These are phyloP conservation scores for Stegodyphus mimosarum DNA, from an alignment of 1,140 invertebrate genomes.

Conservation along the genomic window DNA sequence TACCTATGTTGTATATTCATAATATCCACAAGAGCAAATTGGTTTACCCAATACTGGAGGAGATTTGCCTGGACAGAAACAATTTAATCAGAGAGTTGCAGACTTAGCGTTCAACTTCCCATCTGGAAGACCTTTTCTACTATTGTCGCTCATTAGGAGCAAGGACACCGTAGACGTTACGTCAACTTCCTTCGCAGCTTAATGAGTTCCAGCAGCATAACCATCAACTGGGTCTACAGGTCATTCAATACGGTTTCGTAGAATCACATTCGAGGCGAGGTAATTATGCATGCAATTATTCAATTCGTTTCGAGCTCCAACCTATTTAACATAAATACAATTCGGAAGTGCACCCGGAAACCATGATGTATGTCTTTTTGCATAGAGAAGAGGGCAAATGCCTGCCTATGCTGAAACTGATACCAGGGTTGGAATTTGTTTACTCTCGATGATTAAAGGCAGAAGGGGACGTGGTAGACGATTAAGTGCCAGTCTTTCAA, in stretches of 20 bases:
- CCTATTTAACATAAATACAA: slow-evolving; percentile 55
- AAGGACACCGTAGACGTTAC: slow-evolving; percentile 24
- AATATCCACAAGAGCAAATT: too few species aligned
- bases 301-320: slow-evolving; percentile 33
- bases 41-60: too few species aligned
- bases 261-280: slow-evolving; percentile 2
- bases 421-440: slow-evolving; percentile 8
- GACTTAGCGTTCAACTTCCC: slow-evolving; percentile 15
- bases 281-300: slow-evolving; percentile 56
- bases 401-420: background rate
- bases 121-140: slow-evolving; percentile 16
- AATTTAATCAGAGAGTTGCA: slow-evolving; percentile 11
- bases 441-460: slow-evolving; percentile 4
- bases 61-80: too few species aligned
- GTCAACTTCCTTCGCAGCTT: slow-evolving; percentile 47
- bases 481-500: background rate
- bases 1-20: too few species aligned
- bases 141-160: slow-evolving; percentile 40
- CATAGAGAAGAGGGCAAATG: slow-evolving; percentile 5
- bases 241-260: slow-evolving; percentile 37
- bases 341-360: slow-evolving; percentile 5
- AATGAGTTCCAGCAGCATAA: slow-evolving; percentile 43
- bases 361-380: slow-evolving; percentile 39
- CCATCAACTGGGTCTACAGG: slow-evolving; percentile 42
- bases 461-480: background rate